Conservation (phyloP, 2,113 vertebrate species). For the Fukomys damarensis region DNA sequence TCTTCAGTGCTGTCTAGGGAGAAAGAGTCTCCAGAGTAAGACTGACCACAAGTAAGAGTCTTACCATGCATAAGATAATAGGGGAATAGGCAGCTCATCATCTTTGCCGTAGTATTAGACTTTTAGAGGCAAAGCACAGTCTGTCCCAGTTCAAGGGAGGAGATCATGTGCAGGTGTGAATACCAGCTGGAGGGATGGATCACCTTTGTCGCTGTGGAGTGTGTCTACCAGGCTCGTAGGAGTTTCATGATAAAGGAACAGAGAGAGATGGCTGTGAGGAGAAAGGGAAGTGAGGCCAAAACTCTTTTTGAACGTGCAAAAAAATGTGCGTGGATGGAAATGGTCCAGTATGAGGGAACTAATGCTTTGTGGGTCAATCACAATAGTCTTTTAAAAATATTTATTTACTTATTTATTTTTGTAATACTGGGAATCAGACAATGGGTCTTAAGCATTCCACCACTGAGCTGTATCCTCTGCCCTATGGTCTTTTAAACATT, state of each 20-base stretch:
- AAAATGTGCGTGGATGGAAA: not conserved
- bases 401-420: not conserved
- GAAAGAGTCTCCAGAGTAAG: not conserved
- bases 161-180: not conserved
- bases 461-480: not conserved
- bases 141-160: not conserved
- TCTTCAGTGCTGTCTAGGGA: not conserved
- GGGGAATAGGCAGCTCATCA: not conserved
- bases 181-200: not conserved
- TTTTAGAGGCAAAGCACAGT: not conserved
- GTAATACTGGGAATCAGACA: not conserved
- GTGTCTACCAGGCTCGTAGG: not conserved
- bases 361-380: not conserved
- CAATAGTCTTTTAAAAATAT: not conserved
- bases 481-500: not conserved
- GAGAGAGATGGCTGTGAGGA: not conserved
- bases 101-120: not conserved
- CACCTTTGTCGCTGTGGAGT: not conserved
- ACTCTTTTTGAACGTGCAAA: not conserved
- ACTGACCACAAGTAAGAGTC: not conserved
- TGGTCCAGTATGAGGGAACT: not conserved
- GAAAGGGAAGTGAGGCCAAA: not conserved
- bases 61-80: not conserved
- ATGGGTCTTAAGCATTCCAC: not conserved
- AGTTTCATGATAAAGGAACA: not conserved